Evolutionary conservation across 2,797 vertebrate species (phyloP).

Genomic region (Pogoniulus pusillus): DNA sequence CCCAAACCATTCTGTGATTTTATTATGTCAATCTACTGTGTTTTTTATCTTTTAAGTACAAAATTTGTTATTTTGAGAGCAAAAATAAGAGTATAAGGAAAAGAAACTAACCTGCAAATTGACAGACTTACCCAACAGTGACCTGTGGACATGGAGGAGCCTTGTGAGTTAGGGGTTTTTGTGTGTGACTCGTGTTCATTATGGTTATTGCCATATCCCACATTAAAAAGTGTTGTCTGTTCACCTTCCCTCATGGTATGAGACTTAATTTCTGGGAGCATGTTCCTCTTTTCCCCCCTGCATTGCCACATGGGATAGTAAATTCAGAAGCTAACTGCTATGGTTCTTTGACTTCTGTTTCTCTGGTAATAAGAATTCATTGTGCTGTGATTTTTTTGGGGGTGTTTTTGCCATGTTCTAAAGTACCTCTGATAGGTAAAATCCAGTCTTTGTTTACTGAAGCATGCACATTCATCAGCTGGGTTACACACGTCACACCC

Average conservation of each 20-base stretch:
- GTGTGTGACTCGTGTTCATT: background rate
- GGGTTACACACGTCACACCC: rapidly evolving
- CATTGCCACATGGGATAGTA: background rate
- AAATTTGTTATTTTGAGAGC: background rate
- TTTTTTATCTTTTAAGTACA: background rate
- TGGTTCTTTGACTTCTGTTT: background rate
- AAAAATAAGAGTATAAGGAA: background rate
- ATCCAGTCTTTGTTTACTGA: background rate
- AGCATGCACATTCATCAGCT: rapidly evolving
- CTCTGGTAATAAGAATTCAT: background rate
- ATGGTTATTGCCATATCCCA: background rate
- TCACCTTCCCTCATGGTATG: background rate
- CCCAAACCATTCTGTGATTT: background rate
- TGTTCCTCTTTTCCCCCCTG: no score
- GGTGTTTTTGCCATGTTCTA: background rate
- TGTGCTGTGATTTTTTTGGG: background rate
- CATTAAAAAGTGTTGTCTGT: background rate
- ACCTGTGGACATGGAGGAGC: background rate
- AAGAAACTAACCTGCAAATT: background rate
- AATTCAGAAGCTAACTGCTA: background rate
- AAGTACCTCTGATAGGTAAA: background rate
- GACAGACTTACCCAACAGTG: background rate
- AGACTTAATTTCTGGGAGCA: background rate
- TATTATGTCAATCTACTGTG: constrained; percentile 11
- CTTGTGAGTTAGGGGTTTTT: background rate